Evolutionary conservation across 2,888 invertebrate genomes (phyloP), one percentile per base, ranked within the genome.

Genomic region (Phengaris alcon): DNA sequence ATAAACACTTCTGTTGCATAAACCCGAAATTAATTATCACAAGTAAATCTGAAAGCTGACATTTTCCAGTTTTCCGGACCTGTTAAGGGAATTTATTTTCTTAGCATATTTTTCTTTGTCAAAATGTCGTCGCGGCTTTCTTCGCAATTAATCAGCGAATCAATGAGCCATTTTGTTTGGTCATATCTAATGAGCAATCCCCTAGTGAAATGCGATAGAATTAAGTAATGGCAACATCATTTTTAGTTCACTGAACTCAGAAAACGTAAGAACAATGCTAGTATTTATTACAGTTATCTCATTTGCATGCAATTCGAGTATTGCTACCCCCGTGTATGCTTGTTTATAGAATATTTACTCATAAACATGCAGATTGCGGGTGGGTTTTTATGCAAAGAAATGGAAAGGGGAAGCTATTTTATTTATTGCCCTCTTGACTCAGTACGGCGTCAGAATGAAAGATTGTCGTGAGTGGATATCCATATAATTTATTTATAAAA

Each of bases 331-430:
- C 84, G 80, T 44, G 13, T 15, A 64, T 87, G 88, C 88, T 90
- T 90, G 90, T 92, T 92, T 90, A 93, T 93, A 93, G 91, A 93
- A 93, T 92, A 90, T 91, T 89, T 89, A 85, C 91, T 91, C 92
- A 93, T 93, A 93, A 93, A 93, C 92, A 93, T 93, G 93, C 90
- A 93, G 93, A 93, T 93, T 93, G 93, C 88, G 91, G 90, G 91
- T 89, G 93, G 89, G 88, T 92, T 93, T 93, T 93, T 93, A 91
- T 92, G 90, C 90, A 90, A 92, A 91, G 90, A 88, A 88, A 87
- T 84, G 86, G 22, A 64, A 87, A 88, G 88, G 90, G 91, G 93
- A 88, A 89, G 87, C 86, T 83, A 84, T 91, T 91, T 92, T 93
- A 93, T 93, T 93, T 93, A 93, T 93, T 91, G 86, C 90, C 88